Conservation (phyloP, 2,113 vertebrate genomes). For the Irena cyanogastra region DNA sequence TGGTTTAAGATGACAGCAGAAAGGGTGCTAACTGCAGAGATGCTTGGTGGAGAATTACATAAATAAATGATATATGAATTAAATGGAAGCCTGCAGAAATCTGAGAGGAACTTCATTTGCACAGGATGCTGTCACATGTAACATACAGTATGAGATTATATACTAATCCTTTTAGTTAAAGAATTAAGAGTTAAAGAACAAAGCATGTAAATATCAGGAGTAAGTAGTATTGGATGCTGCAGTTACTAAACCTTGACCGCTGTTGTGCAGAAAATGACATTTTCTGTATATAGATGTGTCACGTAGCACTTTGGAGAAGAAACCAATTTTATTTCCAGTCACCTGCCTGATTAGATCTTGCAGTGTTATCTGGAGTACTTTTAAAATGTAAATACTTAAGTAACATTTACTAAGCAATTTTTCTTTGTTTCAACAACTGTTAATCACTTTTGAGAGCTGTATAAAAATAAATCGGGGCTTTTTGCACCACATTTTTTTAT, state of each 20-base stretch:
- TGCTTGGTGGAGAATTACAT: background rate
- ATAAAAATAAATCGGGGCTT: constrained; percentile 64
- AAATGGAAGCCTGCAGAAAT: background rate
- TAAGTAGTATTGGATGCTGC: background rate
- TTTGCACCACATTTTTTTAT: background rate
- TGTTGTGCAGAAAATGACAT: background rate
- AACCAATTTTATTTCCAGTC: background rate
- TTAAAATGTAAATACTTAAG: background rate
- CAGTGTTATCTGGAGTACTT: background rate
- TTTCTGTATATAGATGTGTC: background rate
- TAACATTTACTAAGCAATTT: background rate
- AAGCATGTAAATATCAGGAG: background rate
- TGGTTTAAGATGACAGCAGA: background rate
- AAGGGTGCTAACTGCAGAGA: background rate
- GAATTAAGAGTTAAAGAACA: background rate
- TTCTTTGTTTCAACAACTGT: background rate
- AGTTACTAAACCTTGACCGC: background rate
- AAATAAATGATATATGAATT: background rate
- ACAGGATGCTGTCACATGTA: background rate
- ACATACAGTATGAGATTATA: background rate
- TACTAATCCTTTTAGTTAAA: background rate
- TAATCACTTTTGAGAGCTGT: constrained; percentile 1
- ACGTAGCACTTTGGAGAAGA: background rate
- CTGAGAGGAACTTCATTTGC: background rate
- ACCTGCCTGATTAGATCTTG: background rate